A percentile compares a stretch with the other conserved stretches of the same genome.
phyloP scores from a whole-genome alignment of 2,113 vertebrate species.

The Poeciliopsis turrubarensis region DNA sequence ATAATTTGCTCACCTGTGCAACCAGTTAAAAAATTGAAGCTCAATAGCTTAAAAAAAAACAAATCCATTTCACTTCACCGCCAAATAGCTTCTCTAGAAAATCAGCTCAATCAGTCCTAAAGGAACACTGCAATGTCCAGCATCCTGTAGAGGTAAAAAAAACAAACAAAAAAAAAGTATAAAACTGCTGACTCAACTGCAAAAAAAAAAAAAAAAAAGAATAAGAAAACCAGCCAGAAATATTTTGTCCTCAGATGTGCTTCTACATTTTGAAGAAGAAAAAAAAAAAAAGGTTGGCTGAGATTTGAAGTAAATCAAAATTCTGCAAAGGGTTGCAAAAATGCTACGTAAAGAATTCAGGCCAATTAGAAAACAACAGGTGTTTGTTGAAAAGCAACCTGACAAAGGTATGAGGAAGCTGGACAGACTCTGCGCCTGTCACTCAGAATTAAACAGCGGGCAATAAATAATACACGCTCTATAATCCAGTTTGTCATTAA shows the following conservation, averaged over 20 bases:
- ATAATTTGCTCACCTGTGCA: too few relatives aligned
- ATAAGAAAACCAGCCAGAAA: constrained; percentile 35
- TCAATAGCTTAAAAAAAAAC: too few relatives aligned
- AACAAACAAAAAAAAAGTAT: background rate
- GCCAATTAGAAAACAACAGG: constrained; percentile 38
- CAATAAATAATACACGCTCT: constrained; percentile 25
- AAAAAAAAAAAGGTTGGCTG: constrained; percentile 11
- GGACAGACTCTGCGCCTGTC: constrained; percentile 23
- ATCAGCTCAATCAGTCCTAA: too few relatives aligned
- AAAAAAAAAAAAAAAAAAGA: constrained; percentile 63
- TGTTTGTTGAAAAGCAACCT: constrained; percentile 14
- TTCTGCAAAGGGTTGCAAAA: background rate
- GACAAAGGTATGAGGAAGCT: constrained; percentile 16
- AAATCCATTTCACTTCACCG: too few relatives aligned
- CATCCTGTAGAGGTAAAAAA: constrained; percentile 13
- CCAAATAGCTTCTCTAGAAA: too few relatives aligned
- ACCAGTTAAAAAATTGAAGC: too few relatives aligned
- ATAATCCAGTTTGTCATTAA: constrained; percentile 43
- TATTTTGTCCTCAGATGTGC: constrained; percentile 48
- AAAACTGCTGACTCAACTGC: constrained; percentile 51
- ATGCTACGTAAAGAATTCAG: background rate
- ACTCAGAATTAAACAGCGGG: constrained; percentile 30
- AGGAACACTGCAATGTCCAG: background rate
- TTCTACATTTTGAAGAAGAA: constrained; percentile 28
- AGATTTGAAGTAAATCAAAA: constrained; percentile 47